A percentile compares a stretch with the other conserved stretches of the same genome.
Conservation (phyloP, 1,140 invertebrate genomes). For the Neodiprion pinetum region DNA sequence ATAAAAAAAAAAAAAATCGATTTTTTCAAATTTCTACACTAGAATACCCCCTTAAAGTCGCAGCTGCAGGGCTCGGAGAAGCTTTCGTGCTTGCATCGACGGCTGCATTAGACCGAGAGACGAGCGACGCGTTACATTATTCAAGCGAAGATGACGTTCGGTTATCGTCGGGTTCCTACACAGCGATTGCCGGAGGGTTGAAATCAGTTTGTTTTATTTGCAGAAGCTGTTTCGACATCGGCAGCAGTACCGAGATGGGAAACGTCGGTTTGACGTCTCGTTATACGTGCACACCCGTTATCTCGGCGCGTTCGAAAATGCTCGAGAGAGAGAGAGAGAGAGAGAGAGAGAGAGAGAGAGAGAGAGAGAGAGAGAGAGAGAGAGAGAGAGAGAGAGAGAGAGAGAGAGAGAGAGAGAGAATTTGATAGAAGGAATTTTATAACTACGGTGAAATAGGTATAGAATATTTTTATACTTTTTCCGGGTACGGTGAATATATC, state of each 20-base stretch:
- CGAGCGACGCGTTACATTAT: neutral
- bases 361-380: slow-evolving; percentile 3
- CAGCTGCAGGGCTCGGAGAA: too few relatives aligned
- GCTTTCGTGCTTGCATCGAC: too few relatives aligned
- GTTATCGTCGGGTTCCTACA: slow-evolving; percentile 13
- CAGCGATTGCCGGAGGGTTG: neutral
- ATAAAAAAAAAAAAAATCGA: too few relatives aligned
- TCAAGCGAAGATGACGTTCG: slow-evolving; percentile 1
- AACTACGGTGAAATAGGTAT: neutral
- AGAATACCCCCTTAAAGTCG: too few relatives aligned
- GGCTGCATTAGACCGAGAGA: too few relatives aligned
- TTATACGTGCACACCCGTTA: neutral
- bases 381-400: neutral
- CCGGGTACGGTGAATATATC: neutral
- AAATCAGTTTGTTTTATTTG: neutral
- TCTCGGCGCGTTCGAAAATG: neutral
- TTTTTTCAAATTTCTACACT: too few relatives aligned
- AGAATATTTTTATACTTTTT: neutral
- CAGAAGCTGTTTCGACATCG: neutral
- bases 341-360: slow-evolving; percentile 6
- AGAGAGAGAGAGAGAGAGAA: neutral
- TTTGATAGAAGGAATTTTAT: neutral
- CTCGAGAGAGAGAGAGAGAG: neutral
- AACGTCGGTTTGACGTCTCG: slow-evolving; percentile 6
- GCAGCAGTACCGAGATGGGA: neutral